Conservation (phyloP, 2,113 vertebrate genomes). For the Montifringilla adamsi region DNA sequence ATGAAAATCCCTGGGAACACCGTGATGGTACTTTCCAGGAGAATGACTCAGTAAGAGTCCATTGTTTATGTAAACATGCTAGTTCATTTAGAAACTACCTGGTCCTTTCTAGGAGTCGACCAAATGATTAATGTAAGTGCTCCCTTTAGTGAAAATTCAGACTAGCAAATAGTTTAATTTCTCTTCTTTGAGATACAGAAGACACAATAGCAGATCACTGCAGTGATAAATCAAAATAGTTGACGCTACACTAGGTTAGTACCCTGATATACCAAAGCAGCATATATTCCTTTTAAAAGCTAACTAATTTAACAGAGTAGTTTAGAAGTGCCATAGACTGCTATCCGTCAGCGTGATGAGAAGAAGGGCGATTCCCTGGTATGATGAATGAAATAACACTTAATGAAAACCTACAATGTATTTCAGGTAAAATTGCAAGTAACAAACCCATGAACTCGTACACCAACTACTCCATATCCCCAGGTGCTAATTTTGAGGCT, state of each 20-base stretch:
- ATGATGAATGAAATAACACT: not conserved
- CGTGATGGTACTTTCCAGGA: not conserved
- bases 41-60: not conserved
- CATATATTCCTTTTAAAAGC: not conserved
- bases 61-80: not conserved
- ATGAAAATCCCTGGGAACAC: not conserved
- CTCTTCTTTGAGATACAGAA: not conserved
- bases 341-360: not conserved
- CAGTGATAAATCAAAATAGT: not conserved
- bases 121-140: not conserved
- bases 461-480: not conserved
- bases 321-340: not conserved
- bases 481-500: slow-evolving; percentile 10
- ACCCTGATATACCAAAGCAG: not conserved
- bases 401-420: not conserved
- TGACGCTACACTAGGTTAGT: not conserved
- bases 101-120: not conserved
- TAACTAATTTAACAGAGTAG: not conserved
- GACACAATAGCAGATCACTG: not conserved
- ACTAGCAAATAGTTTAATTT: not conserved
- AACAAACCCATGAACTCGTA: not conserved
- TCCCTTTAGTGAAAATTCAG: not conserved
- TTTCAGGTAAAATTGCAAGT: not conserved
- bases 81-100: not conserved
- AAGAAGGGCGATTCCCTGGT: not conserved